These are phyloP conservation scores for Cynocephalus volans DNA, from an alignment of 2,113 vertebrate genomes.

Conservation along the genomic window DNA sequence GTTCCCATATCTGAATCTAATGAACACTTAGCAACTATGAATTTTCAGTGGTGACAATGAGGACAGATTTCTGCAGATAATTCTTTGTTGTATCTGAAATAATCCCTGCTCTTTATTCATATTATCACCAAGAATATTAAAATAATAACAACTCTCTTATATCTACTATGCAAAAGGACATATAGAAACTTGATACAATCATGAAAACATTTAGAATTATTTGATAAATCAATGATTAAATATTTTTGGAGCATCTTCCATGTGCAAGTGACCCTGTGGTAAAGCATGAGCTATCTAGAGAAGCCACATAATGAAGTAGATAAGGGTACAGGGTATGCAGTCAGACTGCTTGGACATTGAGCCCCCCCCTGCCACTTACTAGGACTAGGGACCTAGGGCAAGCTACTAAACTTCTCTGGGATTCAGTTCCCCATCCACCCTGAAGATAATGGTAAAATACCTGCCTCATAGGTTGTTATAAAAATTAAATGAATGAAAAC, in stretches of 20 bases:
- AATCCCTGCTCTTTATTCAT: background rate
- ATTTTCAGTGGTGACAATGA: background rate
- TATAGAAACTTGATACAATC: background rate
- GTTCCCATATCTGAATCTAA: background rate
- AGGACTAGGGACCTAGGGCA: no score
- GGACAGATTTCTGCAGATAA: background rate
- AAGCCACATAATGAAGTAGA: background rate
- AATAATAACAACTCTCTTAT: background rate
- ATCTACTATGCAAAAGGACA: background rate
- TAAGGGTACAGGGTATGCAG: background rate
- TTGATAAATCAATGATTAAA: background rate
- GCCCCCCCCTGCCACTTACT: no score
- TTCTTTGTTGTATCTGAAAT: background rate
- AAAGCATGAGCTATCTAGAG: background rate
- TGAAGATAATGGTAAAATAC: conserved; percentile 10
- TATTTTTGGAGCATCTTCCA: background rate
- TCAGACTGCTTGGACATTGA: accelerated
- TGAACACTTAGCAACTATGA: background rate
- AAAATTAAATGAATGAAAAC: conserved; percentile 38
- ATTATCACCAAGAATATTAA: background rate
- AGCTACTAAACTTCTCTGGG: background rate
- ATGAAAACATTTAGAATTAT: background rate
- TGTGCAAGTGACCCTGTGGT: no score
- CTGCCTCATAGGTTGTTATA: background rate
- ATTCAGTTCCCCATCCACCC: background rate